Evolutionary conservation across 2,797 vertebrate genomes (phyloP), one percentile per base, ranked within the genome.

Genomic region (Notoglanidium macrostoma): DNA sequence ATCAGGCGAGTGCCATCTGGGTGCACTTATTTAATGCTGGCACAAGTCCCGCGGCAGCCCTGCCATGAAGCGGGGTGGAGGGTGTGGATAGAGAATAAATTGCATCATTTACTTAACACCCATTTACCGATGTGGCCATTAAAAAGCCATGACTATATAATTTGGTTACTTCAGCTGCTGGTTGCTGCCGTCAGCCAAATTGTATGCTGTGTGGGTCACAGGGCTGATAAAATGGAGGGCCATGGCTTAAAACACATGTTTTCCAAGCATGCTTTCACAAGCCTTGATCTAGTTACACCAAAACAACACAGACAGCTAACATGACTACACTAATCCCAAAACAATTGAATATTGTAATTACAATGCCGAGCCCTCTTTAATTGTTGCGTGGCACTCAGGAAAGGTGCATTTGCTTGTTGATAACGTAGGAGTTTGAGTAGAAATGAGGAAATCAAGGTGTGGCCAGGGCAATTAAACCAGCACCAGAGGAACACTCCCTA

Each of bases 21-120:
- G 97, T 97, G 96, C 96, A 97, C 97, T 98, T 97, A 97, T 96
- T 98, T 97, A 97, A 98, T 97, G 96, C 97, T 98, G 98, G 97
- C 97, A 97, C 94, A 93, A 94, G 95, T 96, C 97, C 97, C 93
- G 95, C 95, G 96, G 96, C 97, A 97, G 95, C 95, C 95, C n/a
- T 96, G 96, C 96, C 96, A 97, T 96, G 97, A 96, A 96, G 95
- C 96, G 96, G 95, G 95, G 96, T 94, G 94, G 96, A 95, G 85
- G 77, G 70, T n/a, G 46, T 40, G 94, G 94, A 96, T 95, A 51
- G 95, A 96, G 96, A 98, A 98, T 98, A 97, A 98, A 98, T 96
- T 97, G 97, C 97, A 98, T 97, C 96, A 97, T 98, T 99, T 98
- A 97, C 96, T 97, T 97, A 97, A 98, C 97, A 97, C 97, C 95